A percentile compares a stretch with the other conserved stretches of the same genome.
phyloP scores from a whole-genome alignment of 2,888 invertebrate genomes.

The Campaea margaritaria region DNA sequence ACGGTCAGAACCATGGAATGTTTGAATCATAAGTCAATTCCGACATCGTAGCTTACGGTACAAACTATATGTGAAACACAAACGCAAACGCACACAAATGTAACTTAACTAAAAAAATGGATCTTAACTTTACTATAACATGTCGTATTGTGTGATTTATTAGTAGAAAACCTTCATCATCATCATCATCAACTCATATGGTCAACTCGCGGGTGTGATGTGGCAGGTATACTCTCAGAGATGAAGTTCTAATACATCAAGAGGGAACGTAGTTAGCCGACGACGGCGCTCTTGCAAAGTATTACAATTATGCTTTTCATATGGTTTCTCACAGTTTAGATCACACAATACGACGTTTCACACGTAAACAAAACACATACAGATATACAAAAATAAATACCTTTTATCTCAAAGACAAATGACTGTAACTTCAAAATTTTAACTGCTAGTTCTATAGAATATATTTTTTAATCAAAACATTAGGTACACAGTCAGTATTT shows the following conservation, averaged over 20 bases:
- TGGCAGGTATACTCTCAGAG: too few relatives aligned
- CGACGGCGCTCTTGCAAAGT: too few relatives aligned
- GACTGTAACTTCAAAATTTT: constrained; percentile 60
- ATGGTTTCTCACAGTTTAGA: not conserved
- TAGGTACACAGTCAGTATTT: constrained; percentile 56
- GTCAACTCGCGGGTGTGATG: too few relatives aligned
- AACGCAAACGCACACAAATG: constrained; percentile 40
- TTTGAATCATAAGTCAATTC: constrained; percentile 41
- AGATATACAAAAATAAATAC: constrained; percentile 52
- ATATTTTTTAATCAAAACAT: constrained; percentile 62
- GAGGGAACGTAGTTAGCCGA: too few relatives aligned
- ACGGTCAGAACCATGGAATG: constrained; percentile 52
- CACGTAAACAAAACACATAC: constrained; percentile 34
- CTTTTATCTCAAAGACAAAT: constrained; percentile 64
- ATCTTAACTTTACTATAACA: constrained; percentile 18
- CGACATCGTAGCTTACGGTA: constrained; percentile 38
- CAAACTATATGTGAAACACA: constrained; percentile 40
- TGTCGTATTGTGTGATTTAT: constrained; percentile 23
- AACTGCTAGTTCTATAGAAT: constrained; percentile 62
- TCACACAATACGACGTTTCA: constrained; percentile 37
- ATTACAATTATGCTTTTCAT: not conserved
- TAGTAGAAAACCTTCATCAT: too few relatives aligned
- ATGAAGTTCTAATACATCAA: too few relatives aligned
- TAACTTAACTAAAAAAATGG: constrained; percentile 31
- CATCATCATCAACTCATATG: too few relatives aligned